Evolutionary conservation across 1,140 invertebrate species (phyloP).

Genomic region (Cotesia vestalis): DNA sequence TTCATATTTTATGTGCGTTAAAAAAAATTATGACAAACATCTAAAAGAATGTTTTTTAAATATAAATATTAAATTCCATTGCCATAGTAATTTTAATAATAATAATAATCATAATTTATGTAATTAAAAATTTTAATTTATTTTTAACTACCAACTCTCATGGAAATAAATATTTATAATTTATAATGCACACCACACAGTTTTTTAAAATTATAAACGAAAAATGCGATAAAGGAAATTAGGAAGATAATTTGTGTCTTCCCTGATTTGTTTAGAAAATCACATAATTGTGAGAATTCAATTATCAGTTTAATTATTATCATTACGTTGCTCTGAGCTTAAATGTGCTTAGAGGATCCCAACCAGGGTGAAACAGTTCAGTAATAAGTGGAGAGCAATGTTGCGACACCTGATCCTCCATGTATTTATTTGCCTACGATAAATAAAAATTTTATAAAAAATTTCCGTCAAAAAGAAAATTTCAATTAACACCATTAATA

Average conservation of each 20-base stretch:
- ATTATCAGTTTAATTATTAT: not conserved
- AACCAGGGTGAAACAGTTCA: conserved; percentile 71
- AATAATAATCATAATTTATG: too few relatives aligned
- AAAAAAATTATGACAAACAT: conserved; percentile 11
- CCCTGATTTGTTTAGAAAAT: not conserved
- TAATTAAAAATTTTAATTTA: too few relatives aligned
- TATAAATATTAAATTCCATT: too few relatives aligned
- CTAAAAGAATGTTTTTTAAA: not conserved
- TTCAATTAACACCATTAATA: conserved; percentile 16
- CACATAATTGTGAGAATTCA: conserved; percentile 10
- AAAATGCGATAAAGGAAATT: not conserved
- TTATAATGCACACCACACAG: too few relatives aligned
- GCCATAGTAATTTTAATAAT: too few relatives aligned
- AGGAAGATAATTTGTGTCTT: conserved; percentile 1
- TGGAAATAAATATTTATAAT: too few relatives aligned
- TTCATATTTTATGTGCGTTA: conserved; percentile 5
- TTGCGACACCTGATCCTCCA: conserved; percentile 85
- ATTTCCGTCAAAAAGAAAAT: conserved; percentile 14
- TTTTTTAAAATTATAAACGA: not conserved
- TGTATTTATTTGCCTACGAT: conserved; percentile 78
- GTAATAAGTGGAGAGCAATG: conserved; percentile 85
- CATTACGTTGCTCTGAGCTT: conserved; percentile 22
- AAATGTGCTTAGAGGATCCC: conserved; percentile 49
- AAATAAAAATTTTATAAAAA: conserved; percentile 39
- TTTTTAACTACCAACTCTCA: too few relatives aligned